Percentiles rank a stretch among this genome's conserved stretches.
phyloP scores from a whole-genome alignment of 2,888 invertebrate species.

The Anoplius nigerrimus region DNA sequence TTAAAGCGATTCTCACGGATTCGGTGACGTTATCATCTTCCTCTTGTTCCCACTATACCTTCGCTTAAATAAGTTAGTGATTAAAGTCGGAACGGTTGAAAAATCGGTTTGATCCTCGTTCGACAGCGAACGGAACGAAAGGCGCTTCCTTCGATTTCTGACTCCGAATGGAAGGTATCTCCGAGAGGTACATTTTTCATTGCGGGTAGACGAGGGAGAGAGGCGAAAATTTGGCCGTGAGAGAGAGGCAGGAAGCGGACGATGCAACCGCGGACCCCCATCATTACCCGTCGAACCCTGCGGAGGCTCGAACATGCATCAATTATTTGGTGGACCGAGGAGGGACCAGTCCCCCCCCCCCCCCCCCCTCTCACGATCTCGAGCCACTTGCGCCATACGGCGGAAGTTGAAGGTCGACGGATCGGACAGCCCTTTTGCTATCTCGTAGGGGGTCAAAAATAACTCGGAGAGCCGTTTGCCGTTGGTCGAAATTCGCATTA shows the following conservation, averaged over 20 bases:
- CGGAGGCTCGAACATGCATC: slow-evolving; percentile 61
- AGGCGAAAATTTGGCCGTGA: neutral
- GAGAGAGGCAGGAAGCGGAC: slow-evolving; percentile 16
- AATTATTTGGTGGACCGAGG: slow-evolving; percentile 62
- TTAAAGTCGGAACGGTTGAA: no score
- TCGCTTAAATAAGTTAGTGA: no score
- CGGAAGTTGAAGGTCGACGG: neutral
- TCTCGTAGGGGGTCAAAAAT: no score
- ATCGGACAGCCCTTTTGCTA: no score
- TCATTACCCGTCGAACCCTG: slow-evolving; percentile 59
- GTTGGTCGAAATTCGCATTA: no score
- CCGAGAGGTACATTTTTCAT: slow-evolving; percentile 35
- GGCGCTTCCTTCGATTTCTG: no score
- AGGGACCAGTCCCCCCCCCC: slow-evolving; percentile 27
- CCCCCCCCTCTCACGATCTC: slow-evolving; percentile 15
- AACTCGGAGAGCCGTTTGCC: no score
- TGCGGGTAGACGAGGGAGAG: slow-evolving; percentile 16
- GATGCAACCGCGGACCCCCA: slow-evolving; percentile 47
- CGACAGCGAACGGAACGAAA: no score
- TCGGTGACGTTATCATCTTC: no score
- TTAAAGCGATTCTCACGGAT: neutral
- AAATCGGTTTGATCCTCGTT: no score
- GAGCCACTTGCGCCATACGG: slow-evolving; percentile 1
- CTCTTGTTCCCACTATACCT: no score
- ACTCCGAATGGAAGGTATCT: no score